Evolutionary conservation across 2,888 invertebrate species (phyloP).

Genomic region (Bellardia pandia): DNA sequence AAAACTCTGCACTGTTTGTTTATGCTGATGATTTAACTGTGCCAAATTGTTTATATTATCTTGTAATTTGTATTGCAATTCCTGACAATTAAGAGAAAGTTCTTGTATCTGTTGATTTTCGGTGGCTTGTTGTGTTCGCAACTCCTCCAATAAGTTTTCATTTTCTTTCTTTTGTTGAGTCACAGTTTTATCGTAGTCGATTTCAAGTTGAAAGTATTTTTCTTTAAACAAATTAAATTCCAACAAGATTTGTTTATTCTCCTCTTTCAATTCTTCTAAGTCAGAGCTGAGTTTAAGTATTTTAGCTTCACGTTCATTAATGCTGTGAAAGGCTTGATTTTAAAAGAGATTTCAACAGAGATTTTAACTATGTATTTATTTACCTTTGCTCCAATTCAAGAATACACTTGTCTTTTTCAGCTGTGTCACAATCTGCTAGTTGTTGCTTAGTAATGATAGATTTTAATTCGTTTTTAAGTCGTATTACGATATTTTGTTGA

Average conservation of each 20-base stretch:
- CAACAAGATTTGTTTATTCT: conserved; percentile 49
- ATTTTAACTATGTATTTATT: not conserved
- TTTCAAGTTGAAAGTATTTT: conserved; percentile 70
- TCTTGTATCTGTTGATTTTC: conserved; percentile 52
- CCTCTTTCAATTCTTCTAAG: conserved; percentile 29
- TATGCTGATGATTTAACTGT: conserved; percentile 17
- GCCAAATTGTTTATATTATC: conserved; percentile 3
- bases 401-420: conserved; percentile 63
- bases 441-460: conserved; percentile 40
- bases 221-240: conserved; percentile 60
- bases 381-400: conserved; percentile 67
- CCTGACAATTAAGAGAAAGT: conserved; percentile 22
- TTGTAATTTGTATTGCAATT: conserved; percentile 50
- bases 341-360: too few relatives aligned
- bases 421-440: conserved; percentile 23
- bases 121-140: conserved; percentile 26
- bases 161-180: conserved; percentile 44
- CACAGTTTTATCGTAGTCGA: conserved; percentile 59
- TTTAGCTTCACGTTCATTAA: conserved; percentile 63
- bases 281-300: conserved; percentile 49
- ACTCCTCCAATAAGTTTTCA: conserved; percentile 32
- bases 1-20: conserved; percentile 23
- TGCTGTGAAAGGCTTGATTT: conserved; percentile 36
- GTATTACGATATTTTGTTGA: conserved; percentile 26
- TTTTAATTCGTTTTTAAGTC: conserved; percentile 36